These are phyloP conservation scores for Lophotis ruficrista DNA, from an alignment of 2,113 vertebrate genomes.

Conservation along the genomic window DNA sequence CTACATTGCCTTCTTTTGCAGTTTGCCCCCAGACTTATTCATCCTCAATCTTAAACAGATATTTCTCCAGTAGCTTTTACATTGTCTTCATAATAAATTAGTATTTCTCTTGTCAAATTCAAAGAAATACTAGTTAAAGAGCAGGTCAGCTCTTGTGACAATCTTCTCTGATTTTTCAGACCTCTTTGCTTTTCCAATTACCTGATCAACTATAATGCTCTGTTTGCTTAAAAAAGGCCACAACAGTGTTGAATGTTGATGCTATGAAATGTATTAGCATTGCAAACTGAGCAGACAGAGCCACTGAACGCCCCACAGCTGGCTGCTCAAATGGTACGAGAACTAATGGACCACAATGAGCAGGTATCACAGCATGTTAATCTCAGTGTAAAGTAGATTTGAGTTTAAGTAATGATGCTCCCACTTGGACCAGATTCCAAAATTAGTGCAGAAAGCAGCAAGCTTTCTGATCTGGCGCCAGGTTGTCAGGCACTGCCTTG, in stretches of 20 bases:
- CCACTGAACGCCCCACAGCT: not conserved
- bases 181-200: not conserved
- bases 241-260: not conserved
- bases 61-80: not conserved
- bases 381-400: constrained; percentile 46
- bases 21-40: not conserved
- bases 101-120: not conserved
- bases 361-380: constrained; percentile 48
- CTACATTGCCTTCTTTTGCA: not conserved
- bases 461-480: constrained; percentile 53
- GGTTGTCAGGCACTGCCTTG: constrained; percentile 27
- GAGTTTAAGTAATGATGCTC: constrained; percentile 50
- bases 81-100: not conserved
- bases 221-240: not conserved
- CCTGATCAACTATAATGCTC: not conserved
- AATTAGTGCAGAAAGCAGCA: constrained; percentile 42
- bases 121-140: not conserved
- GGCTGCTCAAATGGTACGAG: not conserved
- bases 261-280: not conserved
- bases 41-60: not conserved
- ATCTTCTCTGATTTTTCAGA: not conserved
- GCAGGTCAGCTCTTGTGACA: accelerated
- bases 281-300: not conserved
- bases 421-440: constrained; percentile 29
- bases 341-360: constrained; percentile 19